Percentiles rank a stretch among this genome's conserved stretches.
These are phyloP conservation scores for Acrossocheilus fasciatus DNA, from an alignment of 2,797 vertebrate species.

Conservation along the genomic window DNA sequence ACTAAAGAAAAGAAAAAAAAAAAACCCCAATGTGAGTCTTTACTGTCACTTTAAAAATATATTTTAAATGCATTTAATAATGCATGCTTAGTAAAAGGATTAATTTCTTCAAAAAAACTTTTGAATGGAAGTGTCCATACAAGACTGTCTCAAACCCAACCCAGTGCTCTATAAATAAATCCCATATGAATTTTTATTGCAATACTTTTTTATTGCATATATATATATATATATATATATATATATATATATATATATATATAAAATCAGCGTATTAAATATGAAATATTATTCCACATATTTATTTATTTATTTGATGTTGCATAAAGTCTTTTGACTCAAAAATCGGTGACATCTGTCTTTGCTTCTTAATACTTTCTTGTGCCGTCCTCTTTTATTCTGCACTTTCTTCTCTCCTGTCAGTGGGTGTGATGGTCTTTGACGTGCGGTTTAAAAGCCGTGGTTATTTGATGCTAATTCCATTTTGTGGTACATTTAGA, in stretches of 20 bases:
- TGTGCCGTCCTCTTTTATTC: conserved; percentile 47
- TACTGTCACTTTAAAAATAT: not conserved
- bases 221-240: too few species aligned
- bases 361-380: conserved; percentile 10
- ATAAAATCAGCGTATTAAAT: too few species aligned
- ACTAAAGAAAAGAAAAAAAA: not conserved
- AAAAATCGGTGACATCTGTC: conserved; percentile 39
- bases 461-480: conserved; percentile 61
- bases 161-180: not conserved
- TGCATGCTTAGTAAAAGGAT: not conserved
- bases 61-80: not conserved
- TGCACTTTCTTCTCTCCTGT: conserved; percentile 48
- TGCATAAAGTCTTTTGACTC: not conserved
- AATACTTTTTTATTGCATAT: too few species aligned
- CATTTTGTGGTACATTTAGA: conserved; percentile 55
- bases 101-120: not conserved
- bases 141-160: not conserved
- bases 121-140: not conserved
- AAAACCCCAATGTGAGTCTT: not conserved
- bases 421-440: conserved; percentile 57
- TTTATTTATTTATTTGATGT: not conserved
- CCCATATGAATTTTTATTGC: not conserved
- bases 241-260: too few species aligned
- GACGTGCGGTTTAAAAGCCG: conserved; percentile 57
- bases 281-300: not conserved